phyloP scores from a whole-genome alignment of 2,888 invertebrate genomes.

The Odontocolon sp. region DNA sequence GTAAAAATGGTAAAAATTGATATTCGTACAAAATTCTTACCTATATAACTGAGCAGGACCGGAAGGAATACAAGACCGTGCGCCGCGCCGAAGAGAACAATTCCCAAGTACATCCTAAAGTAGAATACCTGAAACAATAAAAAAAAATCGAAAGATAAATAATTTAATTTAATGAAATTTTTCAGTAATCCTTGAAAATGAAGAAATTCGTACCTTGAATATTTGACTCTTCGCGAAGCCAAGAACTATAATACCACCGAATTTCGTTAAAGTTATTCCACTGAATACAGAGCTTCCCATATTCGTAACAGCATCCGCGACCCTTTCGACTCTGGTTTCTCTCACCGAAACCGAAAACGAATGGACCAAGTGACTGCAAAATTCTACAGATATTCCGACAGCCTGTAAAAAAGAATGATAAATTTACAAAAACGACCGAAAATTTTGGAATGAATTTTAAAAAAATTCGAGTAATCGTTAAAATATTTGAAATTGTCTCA shows the following conservation, averaged over 20 bases:
- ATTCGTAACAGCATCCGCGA: slow-evolving; percentile 91
- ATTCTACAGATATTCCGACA: slow-evolving; percentile 98
- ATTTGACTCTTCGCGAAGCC: slow-evolving; percentile 99
- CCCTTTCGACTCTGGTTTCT: slow-evolving; percentile 87
- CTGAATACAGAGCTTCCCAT: slow-evolving; percentile 97
- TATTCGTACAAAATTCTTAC: slow-evolving; percentile 83
- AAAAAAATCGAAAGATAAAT: slow-evolving; percentile 6
- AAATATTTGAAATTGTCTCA: too few relatives aligned
- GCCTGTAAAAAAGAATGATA: slow-evolving; percentile 84
- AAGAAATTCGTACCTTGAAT: slow-evolving; percentile 85
- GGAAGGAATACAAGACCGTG: slow-evolving; percentile 99
- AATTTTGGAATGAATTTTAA: neutral
- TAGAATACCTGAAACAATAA: slow-evolving; percentile 90
- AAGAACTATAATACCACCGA: slow-evolving; percentile 97
- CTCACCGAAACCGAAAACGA: slow-evolving; percentile 92
- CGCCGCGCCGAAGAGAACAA: slow-evolving; percentile 97
- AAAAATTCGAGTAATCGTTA: neutral
- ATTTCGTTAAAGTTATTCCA: slow-evolving; percentile 98
- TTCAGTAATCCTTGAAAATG: slow-evolving; percentile 54
- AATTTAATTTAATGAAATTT: slow-evolving; percentile 12
- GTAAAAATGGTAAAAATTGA: neutral
- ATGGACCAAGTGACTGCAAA: slow-evolving; percentile 98
- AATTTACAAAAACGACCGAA: neutral
- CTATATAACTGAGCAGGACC: slow-evolving; percentile 97
- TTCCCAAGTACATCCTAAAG: slow-evolving; percentile 98